A percentile compares a stretch with the other conserved stretches of the same genome.
Evolutionary conservation across 2,113 vertebrate species (phyloP).

Genomic region (Tenebrosternarchus preto): DNA sequence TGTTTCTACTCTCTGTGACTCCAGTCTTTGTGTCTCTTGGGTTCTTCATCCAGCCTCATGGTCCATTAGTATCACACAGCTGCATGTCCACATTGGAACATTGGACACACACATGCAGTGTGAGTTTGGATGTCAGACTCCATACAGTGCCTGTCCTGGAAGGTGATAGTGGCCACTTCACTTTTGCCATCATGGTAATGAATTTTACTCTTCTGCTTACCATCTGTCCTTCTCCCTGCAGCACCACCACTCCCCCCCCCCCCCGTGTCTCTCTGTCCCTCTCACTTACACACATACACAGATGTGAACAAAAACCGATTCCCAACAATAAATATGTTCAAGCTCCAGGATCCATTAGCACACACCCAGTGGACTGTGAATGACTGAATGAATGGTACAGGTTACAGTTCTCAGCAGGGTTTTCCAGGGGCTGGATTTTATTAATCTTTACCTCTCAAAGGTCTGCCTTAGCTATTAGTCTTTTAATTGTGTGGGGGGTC

Average conservation of each 20-base stretch:
- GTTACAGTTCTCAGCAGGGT: conserved; percentile 1
- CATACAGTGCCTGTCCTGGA: conserved; percentile 3
- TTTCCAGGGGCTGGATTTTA: conserved; percentile 8
- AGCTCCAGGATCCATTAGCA: not conserved
- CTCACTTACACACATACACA: not conserved
- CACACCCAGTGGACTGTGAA: not conserved
- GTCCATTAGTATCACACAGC: conserved; percentile 1
- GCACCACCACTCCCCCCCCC: not conserved
- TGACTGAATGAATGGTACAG: not conserved
- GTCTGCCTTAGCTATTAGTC: not conserved
- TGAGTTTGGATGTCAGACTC: conserved; percentile 3
- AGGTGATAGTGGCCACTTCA: conserved; percentile 16
- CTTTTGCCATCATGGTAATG: conserved; percentile 33
- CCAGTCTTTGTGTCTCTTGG: not conserved
- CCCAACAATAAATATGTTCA: not conserved
- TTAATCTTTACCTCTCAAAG: conserved; percentile 30
- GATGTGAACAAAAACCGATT: not conserved
- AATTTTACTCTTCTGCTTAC: conserved; percentile 10
- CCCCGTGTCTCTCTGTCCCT: not conserved
- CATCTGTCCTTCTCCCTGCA: not conserved
- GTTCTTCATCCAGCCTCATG: not conserved
- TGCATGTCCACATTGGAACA: too few relatives aligned
- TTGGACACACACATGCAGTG: conserved; percentile 10
- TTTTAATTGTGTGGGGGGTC: not conserved
- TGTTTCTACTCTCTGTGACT: not conserved